Conservation (phyloP, 2,797 vertebrate genomes). For the Molothrus aeneus region DNA sequence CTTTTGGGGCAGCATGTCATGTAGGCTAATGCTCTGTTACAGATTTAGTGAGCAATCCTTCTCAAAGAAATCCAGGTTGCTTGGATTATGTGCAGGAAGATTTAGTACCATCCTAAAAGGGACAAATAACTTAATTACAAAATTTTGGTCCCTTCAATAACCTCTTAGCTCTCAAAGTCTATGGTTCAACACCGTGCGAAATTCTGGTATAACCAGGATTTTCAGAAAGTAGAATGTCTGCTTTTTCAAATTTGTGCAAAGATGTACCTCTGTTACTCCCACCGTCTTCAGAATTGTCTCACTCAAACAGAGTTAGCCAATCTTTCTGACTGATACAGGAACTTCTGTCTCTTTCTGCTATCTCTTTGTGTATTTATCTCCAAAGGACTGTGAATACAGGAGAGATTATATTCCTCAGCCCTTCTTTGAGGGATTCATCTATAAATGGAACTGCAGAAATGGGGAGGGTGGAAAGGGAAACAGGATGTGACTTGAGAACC, state of each 20-base stretch:
- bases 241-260: neutral
- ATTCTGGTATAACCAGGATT: neutral
- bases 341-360: neutral
- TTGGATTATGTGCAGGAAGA: neutral
- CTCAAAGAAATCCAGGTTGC: neutral
- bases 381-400: neutral
- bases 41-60: neutral
- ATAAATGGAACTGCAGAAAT: neutral
- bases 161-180: neutral
- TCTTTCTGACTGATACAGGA: neutral
- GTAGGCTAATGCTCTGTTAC: neutral
- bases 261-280: neutral
- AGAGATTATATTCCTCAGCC: neutral
- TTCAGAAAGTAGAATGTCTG: neutral
- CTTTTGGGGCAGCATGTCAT: neutral
- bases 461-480: neutral
- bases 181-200: too few species aligned
- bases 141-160: rapidly evolving
- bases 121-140: neutral
- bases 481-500: neutral
- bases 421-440: neutral
- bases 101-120: neutral
- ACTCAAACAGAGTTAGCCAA: neutral
- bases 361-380: neutral
- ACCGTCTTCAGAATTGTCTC: neutral